phyloP scores from a whole-genome alignment of 2,797 vertebrate genomes.

The Borostomias antarcticus region DNA sequence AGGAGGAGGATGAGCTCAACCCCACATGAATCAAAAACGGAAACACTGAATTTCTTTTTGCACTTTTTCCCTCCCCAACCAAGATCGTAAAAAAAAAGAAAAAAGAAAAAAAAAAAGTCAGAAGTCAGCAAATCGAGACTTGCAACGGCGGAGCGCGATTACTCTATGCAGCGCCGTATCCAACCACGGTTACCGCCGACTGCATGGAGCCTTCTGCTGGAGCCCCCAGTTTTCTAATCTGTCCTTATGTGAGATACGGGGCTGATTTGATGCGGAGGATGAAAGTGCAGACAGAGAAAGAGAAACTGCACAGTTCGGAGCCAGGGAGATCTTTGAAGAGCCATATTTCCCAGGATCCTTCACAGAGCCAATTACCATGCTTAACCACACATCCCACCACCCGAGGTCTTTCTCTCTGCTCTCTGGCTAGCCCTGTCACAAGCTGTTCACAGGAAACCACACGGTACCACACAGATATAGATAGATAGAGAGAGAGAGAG shows the following conservation, averaged over 20 bases:
- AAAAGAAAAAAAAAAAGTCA: too few species aligned
- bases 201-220: constrained; percentile 42
- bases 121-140: constrained; percentile 57
- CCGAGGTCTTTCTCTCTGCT: too few species aligned
- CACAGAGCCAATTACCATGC: constrained; percentile 46
- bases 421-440: constrained; percentile 21
- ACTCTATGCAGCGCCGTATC: background rate
- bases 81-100: too few species aligned
- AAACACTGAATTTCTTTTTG: constrained; percentile 51
- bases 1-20: constrained; percentile 52
- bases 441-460: constrained; percentile 45
- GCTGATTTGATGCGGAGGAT: constrained; percentile 46
- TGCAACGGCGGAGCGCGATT: constrained; percentile 36
- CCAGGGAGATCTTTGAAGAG: constrained; percentile 23
- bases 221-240: constrained; percentile 42
- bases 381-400: too few species aligned
- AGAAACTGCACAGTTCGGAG: constrained; percentile 20
- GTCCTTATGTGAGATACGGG: constrained; percentile 48
- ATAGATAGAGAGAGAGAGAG: constrained; percentile 13
- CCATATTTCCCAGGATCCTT: constrained; percentile 26
- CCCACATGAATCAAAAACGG: constrained; percentile 48
- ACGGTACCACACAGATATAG: constrained; percentile 24
- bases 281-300: constrained; percentile 36
- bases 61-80: constrained; percentile 42
- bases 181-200: constrained; percentile 35